Evolutionary conservation across 2,888 invertebrate species (phyloP), one percentile per base, ranked within the genome.

Genomic region (Lissocephala sabroskyi): DNA sequence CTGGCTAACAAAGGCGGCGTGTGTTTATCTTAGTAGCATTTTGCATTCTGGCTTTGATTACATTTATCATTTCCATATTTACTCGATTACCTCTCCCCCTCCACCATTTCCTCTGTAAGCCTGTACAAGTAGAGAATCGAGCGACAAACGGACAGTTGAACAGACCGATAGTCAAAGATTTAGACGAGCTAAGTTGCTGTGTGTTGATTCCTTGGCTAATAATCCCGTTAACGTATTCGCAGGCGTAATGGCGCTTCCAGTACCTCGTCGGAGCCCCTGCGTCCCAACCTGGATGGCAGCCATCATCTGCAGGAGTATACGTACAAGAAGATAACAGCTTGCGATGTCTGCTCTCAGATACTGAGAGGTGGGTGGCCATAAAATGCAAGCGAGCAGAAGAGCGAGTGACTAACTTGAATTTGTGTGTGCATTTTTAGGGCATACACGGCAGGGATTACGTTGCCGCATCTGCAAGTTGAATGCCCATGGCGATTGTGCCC

Each of bases 271-370:
- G 84, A 84, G 67, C 68, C 82, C 49, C 67, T 84, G 63, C 82
- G 84, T 56, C 82, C 80, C 62, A 84, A 82, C 42, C 75, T 84
- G 62, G 83, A 83, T 59, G 85, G 85, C 62, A 84, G 82, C 59
- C 96, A 96, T 85, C 91, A 92, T 82, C 93, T 96, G 87, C 94
- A 95, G 85, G 96, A 96, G 85, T 94, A 96, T 85, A 96, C 96
- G 26, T 96, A 96, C 86, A 95, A 96, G 86, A 96, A 96, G 87
- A 96, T 96, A 75, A 96, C 96, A 37, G 95, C 96, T 19, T 96
- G 96, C 85, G 96, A 96, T 85, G 91, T 95, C 65, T 96, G 96
- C 86, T 94, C 94, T 54, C 95, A 96, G 87, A 94, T 96, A 45
- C 87, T 96, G 48, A 88, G 96, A 89, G 95, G 95, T 94, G 86